These are phyloP conservation scores for Laupala kohalensis DNA, from an alignment of 1,140 invertebrate species.

Conservation along the genomic window DNA sequence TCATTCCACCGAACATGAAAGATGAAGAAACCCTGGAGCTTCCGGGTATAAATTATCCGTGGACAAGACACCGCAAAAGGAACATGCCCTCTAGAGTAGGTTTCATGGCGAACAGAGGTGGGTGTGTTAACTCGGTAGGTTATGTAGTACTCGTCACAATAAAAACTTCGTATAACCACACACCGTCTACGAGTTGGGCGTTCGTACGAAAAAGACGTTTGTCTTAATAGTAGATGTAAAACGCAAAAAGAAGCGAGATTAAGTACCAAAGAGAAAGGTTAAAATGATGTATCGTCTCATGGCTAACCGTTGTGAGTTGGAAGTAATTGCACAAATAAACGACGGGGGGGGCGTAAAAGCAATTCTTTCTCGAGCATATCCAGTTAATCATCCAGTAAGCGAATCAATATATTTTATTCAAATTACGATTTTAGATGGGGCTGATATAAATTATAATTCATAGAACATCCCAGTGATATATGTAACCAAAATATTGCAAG, in stretches of 20 bases:
- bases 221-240: not conserved
- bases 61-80: not conserved
- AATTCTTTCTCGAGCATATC: too few species aligned
- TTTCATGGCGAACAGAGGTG: not conserved
- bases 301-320: too few species aligned
- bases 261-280: not conserved
- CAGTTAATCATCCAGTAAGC: too few species aligned
- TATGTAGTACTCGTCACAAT: not conserved
- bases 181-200: not conserved
- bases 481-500: too few species aligned
- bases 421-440: too few species aligned
- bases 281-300: too few species aligned
- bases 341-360: too few species aligned
- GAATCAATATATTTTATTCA: too few species aligned
- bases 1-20: not conserved
- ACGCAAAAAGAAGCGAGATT: not conserved
- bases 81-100: not conserved
- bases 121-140: not conserved
- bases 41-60: not conserved
- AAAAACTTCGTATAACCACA: not conserved
- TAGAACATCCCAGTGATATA: too few species aligned
- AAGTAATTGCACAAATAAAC: too few species aligned
- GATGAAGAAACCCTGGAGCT: not conserved
- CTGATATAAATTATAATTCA: too few species aligned
- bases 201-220: not conserved